phyloP scores from a whole-genome alignment of 2,888 invertebrate species.

The Tanypteryx hageni region DNA sequence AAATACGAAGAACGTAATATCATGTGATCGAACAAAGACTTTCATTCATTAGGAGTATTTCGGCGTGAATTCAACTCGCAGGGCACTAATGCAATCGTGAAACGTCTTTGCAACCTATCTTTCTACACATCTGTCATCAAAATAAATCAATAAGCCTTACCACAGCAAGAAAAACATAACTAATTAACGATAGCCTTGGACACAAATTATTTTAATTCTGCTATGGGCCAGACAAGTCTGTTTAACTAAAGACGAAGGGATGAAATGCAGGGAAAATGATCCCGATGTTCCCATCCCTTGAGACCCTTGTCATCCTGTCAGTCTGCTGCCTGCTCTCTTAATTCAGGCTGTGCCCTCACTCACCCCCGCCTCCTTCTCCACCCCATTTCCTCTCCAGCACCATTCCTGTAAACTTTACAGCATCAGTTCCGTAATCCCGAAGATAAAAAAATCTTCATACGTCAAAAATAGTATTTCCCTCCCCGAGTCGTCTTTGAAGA shows the following conservation, averaged over 20 bases:
- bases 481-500: neutral
- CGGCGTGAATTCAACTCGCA: too few relatives aligned
- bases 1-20: too few relatives aligned
- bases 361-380: neutral
- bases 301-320: conserved; percentile 25
- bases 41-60: neutral
- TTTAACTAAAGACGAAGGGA: neutral
- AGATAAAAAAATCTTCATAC: neutral
- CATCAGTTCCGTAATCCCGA: neutral
- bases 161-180: neutral
- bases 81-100: too few relatives aligned
- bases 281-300: neutral
- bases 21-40: neutral
- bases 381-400: neutral
- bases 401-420: neutral
- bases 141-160: neutral
- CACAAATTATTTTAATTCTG: neutral
- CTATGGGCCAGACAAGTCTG: neutral
- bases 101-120: too few relatives aligned
- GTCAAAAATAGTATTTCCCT: neutral
- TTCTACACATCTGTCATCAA: neutral
- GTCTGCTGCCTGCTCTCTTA: neutral
- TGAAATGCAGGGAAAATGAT: neutral
- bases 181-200: neutral
- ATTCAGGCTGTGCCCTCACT: conserved; percentile 3